Conservation (phyloP, 2,113 vertebrate species). For the Peromyscus polionotus region DNA sequence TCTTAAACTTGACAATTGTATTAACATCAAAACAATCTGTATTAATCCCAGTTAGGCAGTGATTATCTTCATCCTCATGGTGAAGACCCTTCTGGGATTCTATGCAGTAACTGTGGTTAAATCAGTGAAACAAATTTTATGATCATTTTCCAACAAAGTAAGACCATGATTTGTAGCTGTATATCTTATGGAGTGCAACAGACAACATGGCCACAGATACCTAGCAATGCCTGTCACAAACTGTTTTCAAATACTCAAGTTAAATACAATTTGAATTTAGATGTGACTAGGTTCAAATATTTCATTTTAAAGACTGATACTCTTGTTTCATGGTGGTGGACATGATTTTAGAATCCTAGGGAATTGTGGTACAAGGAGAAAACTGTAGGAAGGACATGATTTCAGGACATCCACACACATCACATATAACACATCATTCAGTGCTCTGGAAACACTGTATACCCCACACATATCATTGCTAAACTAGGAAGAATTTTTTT, state of each 20-base stretch:
- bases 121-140: background rate
- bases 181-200: background rate
- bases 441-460: background rate
- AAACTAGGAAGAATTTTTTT: background rate
- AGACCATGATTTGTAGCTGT: background rate
- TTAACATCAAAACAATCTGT: background rate
- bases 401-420: background rate
- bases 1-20: background rate
- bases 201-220: background rate
- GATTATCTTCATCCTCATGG: background rate
- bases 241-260: background rate
- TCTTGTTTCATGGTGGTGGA: background rate
- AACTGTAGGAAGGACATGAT: background rate
- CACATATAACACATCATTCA: background rate
- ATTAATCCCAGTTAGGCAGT: background rate
- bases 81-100: background rate
- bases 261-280: background rate
- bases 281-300: background rate
- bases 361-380: background rate
- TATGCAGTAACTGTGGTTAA: background rate
- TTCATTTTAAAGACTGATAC: background rate
- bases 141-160: background rate
- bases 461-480: background rate
- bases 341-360: background rate
- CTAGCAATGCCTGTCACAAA: background rate